Conservation (phyloP, 2,113 vertebrate species). For the Erinaceus europaeus region DNA sequence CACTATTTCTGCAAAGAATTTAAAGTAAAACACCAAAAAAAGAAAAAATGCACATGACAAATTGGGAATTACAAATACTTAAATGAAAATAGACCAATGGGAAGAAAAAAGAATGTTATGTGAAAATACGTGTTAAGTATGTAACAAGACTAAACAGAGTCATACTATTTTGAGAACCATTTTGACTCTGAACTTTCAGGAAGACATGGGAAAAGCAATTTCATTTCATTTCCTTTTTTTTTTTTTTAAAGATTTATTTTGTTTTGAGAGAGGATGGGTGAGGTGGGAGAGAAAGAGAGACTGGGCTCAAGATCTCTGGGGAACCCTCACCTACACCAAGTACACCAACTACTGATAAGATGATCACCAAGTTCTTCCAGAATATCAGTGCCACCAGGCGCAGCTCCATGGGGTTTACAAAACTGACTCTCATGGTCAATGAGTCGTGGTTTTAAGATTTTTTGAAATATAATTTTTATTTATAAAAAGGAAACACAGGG, state of each 20-base stretch:
- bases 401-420: no score
- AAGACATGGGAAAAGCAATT: not conserved
- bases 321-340: no score
- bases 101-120: not conserved
- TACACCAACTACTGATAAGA: no score
- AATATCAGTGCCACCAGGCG: no score
- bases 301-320: no score
- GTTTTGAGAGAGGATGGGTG: no score
- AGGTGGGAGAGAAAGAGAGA: no score
- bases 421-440: no score
- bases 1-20: slow-evolving; percentile 19
- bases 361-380: no score
- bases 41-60: not conserved
- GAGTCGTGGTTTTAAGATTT: no score
- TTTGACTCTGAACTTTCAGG: not conserved
- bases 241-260: slow-evolving; percentile 14
- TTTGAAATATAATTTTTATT: no score
- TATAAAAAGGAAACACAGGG: no score
- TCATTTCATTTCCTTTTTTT: slow-evolving; percentile 26
- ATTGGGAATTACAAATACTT: not conserved
- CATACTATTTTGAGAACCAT: slow-evolving; percentile 15
- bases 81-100: not conserved
- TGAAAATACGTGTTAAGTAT: not conserved
- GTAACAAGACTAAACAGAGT: not conserved
- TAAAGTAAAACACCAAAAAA: not conserved